phyloP scores from a whole-genome alignment of 2,888 invertebrate species.

The Clanis bilineata region DNA sequence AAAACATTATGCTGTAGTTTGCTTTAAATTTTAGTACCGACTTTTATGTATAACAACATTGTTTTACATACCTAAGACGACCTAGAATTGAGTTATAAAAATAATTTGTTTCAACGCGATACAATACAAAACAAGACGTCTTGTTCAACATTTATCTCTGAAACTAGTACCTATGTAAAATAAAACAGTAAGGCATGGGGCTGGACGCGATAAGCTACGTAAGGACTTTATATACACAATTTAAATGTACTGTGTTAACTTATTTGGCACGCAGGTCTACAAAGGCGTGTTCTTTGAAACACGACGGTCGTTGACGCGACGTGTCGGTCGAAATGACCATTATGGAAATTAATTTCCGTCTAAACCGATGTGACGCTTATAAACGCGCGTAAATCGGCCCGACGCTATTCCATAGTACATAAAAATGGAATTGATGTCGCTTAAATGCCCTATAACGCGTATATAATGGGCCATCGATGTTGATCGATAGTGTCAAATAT shows the following conservation, averaged over 20 bases:
- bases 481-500: conserved; percentile 23
- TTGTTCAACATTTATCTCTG: conserved; percentile 23
- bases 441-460: conserved; percentile 24
- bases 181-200: conserved; percentile 18
- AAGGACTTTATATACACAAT: conserved; percentile 23
- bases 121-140: conserved; percentile 19
- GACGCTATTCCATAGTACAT: conserved; percentile 30
- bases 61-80: conserved; percentile 2
- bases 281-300: conserved; percentile 22
- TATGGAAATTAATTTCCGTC: conserved; percentile 47
- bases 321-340: conserved; percentile 34
- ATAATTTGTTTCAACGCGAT: conserved; percentile 18
- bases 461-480: conserved; percentile 5
- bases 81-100: conserved; percentile 20
- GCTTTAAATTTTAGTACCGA: background rate
- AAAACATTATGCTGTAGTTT: background rate
- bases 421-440: conserved; percentile 26
- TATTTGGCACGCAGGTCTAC: conserved; percentile 21
- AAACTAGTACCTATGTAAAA: conserved; percentile 18
- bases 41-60: conserved; percentile 13
- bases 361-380: conserved; percentile 36
- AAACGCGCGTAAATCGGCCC: conserved; percentile 29
- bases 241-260: conserved; percentile 22
- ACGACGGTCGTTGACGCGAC: conserved; percentile 26
- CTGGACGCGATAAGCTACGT: conserved; percentile 24